These are phyloP conservation scores for Eumerus sabulonum DNA, from an alignment of 2,888 invertebrate genomes.

Conservation along the genomic window DNA sequence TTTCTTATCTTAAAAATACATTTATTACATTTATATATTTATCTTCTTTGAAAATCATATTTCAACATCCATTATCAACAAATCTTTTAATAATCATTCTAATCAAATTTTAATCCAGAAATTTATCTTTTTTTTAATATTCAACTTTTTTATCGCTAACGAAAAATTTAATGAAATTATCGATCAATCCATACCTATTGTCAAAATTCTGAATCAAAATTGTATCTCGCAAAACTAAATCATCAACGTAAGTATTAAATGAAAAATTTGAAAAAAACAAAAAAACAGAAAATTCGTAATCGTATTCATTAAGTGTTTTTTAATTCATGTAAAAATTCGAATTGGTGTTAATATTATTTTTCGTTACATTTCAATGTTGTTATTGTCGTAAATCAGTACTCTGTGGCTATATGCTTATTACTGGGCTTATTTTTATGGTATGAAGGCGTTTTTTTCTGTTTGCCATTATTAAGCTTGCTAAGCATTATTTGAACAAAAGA, in stretches of 20 bases:
- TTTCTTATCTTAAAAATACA: slow-evolving; percentile 57
- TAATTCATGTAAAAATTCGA: slow-evolving; percentile 33
- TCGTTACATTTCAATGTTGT: slow-evolving; percentile 11
- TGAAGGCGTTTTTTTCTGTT: too few relatives aligned
- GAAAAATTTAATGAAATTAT: slow-evolving; percentile 56
- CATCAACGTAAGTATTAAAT: slow-evolving; percentile 65
- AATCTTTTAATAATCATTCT: slow-evolving; percentile 24
- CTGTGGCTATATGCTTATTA: too few relatives aligned
- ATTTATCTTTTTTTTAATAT: slow-evolving; percentile 56
- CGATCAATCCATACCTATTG: slow-evolving; percentile 68
- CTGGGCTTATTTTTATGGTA: too few relatives aligned
- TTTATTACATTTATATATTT: slow-evolving; percentile 61
- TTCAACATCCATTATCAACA: slow-evolving; percentile 23
- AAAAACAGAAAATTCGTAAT: slow-evolving; percentile 48
- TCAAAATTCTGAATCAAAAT: slow-evolving; percentile 68
- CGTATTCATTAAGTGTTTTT: slow-evolving; percentile 28
- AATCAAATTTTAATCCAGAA: slow-evolving; percentile 63
- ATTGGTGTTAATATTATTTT: slow-evolving; percentile 34
- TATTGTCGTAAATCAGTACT: slow-evolving; percentile 31
- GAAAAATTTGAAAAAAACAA: slow-evolving; percentile 37
- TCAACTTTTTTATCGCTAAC: slow-evolving; percentile 67
- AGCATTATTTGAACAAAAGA: too few relatives aligned
- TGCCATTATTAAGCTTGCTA: too few relatives aligned
- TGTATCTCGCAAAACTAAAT: slow-evolving; percentile 63
- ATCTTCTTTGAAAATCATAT: slow-evolving; percentile 63